These are phyloP conservation scores for Neodiprion pinetum DNA, from an alignment of 1,140 invertebrate species.

Conservation along the genomic window DNA sequence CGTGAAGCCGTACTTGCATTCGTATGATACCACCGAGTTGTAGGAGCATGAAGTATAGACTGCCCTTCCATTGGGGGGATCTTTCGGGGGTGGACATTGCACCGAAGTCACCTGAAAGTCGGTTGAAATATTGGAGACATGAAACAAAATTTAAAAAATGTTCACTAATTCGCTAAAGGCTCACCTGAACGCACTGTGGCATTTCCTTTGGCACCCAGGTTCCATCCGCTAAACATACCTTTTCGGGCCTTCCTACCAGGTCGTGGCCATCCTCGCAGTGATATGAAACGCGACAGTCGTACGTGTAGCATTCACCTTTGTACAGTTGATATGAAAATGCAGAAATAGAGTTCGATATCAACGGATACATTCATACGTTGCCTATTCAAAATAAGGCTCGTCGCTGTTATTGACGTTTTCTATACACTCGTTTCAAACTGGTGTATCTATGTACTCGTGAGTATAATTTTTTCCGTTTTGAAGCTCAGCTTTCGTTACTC, in stretches of 20 bases:
- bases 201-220: constrained; percentile 89
- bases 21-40: constrained; percentile 92
- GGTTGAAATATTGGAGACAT: neutral
- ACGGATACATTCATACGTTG: too few relatives aligned
- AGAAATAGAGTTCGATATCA: too few relatives aligned
- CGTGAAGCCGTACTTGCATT: constrained; percentile 91
- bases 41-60: constrained; percentile 92
- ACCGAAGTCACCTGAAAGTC: constrained; percentile 77
- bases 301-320: constrained; percentile 88
- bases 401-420: too few relatives aligned
- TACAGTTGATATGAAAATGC: neutral
- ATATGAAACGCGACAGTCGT: constrained; percentile 89
- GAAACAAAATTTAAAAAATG: constrained; percentile 8
- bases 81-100: constrained; percentile 85
- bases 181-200: constrained; percentile 83
- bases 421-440: too few relatives aligned
- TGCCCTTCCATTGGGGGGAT: constrained; percentile 89
- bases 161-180: constrained; percentile 4
- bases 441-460: too few relatives aligned
- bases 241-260: constrained; percentile 81
- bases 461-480: too few relatives aligned
- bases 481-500: too few relatives aligned
- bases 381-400: too few relatives aligned
- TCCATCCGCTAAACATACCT: constrained; percentile 86
- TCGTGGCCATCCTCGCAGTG: constrained; percentile 94